A percentile compares a stretch with the other conserved stretches of the same genome.
Evolutionary conservation across 2,797 vertebrate genomes (phyloP).

Genomic region (Macropus fuliginosus): DNA sequence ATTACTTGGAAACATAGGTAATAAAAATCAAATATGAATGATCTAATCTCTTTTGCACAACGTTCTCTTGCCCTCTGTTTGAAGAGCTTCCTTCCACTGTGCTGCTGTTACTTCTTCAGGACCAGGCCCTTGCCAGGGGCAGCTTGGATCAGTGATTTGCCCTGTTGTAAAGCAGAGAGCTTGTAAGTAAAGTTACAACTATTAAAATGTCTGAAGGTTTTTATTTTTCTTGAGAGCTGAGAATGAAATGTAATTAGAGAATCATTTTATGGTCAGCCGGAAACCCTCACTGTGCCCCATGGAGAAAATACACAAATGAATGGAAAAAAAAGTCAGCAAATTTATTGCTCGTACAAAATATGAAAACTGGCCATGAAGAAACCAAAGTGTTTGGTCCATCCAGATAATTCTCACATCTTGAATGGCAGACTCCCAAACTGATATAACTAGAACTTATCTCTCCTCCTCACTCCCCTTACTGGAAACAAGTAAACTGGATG

Average conservation of each 20-base stretch:
- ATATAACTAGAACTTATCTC: background rate
- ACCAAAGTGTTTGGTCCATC: background rate
- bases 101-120: background rate
- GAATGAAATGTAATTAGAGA: constrained; percentile 48
- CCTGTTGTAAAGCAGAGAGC: background rate
- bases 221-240: constrained; percentile 46
- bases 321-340: background rate
- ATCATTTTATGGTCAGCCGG: constrained; percentile 29
- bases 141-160: background rate
- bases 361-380: constrained; percentile 13
- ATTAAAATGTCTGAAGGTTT: constrained; percentile 25
- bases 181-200: background rate
- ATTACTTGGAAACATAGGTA: constrained; percentile 47
- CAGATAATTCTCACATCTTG: background rate
- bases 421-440: background rate
- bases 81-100: background rate
- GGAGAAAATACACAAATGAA: constrained; percentile 16
- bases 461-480: background rate
- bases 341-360: background rate
- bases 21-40: constrained; percentile 31
- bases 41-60: background rate
- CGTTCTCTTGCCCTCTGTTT: background rate
- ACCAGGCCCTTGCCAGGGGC: background rate
- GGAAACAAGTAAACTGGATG: background rate
- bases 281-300: background rate